Percentiles rank a stretch among this genome's conserved stretches.
These are phyloP conservation scores for Tolmerus cingulatus DNA, from an alignment of 2,888 invertebrate genomes.

Conservation along the genomic window DNA sequence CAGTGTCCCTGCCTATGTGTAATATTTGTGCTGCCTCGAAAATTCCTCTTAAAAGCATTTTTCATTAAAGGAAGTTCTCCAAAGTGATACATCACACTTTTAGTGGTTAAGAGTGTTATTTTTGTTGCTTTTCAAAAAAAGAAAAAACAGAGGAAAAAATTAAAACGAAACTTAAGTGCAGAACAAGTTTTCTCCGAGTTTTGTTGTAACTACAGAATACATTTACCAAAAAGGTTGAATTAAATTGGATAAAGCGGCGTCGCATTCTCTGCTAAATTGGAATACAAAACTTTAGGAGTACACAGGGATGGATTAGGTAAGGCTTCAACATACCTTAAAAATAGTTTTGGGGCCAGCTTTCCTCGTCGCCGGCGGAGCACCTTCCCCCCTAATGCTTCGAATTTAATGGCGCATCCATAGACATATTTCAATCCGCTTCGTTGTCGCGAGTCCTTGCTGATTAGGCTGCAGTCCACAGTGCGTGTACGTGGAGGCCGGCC, in stretches of 20 bases:
- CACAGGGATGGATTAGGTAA: conserved; percentile 3
- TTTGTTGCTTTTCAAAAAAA: background rate
- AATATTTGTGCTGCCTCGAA: conserved; percentile 22
- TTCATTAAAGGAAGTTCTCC: conserved; percentile 33
- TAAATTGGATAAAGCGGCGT: conserved; percentile 27
- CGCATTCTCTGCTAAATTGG: background rate
- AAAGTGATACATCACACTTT: conserved; percentile 31
- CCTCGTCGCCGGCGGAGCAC: background rate
- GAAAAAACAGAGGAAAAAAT: background rate
- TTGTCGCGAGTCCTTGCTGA: background rate
- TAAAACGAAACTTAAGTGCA: conserved; percentile 11
- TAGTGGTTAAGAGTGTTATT: conserved; percentile 18
- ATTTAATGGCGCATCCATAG: background rate
- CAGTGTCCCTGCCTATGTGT: background rate
- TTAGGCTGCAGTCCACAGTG: background rate
- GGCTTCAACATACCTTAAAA: background rate
- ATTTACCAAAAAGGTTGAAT: conserved; percentile 23
- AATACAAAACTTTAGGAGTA: background rate
- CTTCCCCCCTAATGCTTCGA: background rate
- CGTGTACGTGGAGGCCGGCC: background rate
- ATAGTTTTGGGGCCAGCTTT: background rate
- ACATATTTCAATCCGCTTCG: too few species aligned
- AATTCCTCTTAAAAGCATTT: conserved; percentile 27
- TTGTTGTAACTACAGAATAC: conserved; percentile 17
- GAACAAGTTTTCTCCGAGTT: conserved; percentile 6